Evolutionary conservation across 2,113 vertebrate genomes (phyloP).

Genomic region (Dryoscopus gambensis): DNA sequence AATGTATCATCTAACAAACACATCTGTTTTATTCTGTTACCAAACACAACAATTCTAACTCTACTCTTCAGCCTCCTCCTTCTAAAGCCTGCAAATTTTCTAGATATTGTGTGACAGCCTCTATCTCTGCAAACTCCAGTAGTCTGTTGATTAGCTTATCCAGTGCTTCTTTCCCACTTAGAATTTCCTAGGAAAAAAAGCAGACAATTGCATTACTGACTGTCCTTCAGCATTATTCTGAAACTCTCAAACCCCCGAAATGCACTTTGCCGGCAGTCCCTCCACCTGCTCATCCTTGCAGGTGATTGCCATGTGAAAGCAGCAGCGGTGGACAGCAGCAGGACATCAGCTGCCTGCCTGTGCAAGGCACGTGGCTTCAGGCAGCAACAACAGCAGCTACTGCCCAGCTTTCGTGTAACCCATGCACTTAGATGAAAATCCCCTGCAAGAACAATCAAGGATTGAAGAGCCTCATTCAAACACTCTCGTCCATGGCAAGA

Average conservation of each 20-base stretch:
- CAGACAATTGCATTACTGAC: background rate
- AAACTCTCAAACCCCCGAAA: background rate
- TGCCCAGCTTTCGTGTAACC: background rate
- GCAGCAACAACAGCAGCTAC: background rate
- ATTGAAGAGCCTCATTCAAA: background rate
- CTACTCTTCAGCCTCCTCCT: conserved; percentile 4
- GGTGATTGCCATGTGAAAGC: background rate
- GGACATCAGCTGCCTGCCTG: background rate
- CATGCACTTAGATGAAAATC: background rate
- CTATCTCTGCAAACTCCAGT: conserved; percentile 74
- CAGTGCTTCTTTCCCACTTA: conserved; percentile 81
- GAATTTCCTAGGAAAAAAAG: conserved; percentile 76
- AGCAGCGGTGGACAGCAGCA: background rate
- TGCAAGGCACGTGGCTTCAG: background rate
- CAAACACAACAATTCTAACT: background rate
- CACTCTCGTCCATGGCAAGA: background rate
- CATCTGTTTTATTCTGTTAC: background rate
- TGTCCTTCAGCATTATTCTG: background rate
- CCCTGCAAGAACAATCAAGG: background rate
- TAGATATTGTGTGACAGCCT: conserved; percentile 78
- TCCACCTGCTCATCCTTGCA: background rate
- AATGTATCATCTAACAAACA: background rate
- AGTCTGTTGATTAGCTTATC: conserved; percentile 81
- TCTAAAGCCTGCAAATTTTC: conserved; percentile 64
- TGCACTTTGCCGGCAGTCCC: background rate